Percentiles rank a stretch among this genome's conserved stretches.
phyloP scores from a whole-genome alignment of 1,140 invertebrate genomes.

The Chironomus tepperi region DNA sequence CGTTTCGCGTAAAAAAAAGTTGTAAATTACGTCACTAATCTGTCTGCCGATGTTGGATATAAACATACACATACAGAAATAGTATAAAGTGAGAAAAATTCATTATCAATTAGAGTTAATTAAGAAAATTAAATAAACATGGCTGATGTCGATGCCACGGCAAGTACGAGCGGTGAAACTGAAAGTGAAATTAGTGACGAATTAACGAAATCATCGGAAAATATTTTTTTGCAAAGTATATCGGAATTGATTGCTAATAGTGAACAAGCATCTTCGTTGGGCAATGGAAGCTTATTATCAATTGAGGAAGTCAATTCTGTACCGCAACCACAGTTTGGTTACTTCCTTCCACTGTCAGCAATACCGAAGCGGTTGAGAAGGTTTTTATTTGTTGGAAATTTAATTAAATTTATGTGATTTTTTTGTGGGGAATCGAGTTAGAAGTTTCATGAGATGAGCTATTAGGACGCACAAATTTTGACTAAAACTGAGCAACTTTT shows the following conservation, averaged over 20 bases:
- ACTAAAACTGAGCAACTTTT: no score
- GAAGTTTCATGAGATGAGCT: no score
- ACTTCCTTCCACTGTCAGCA: neutral
- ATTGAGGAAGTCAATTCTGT: neutral
- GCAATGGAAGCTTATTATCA: neutral
- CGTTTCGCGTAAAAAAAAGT: neutral
- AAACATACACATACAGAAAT: neutral
- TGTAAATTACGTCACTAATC: neutral
- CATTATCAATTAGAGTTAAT: neutral
- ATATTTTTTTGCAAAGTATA: neutral
- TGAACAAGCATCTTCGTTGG: neutral
- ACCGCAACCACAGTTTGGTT: neutral
- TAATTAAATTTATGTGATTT: no score
- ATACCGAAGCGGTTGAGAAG: neutral
- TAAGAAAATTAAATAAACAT: constrained; percentile 13
- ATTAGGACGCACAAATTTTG: no score
- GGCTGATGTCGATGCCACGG: neutral
- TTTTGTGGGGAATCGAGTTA: no score
- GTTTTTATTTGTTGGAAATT: neutral
- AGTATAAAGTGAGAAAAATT: neutral
- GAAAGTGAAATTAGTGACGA: constrained; percentile 11
- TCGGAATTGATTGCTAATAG: neutral
- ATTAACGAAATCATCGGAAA: neutral
- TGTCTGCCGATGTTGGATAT: neutral
- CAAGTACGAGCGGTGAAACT: neutral